Percentiles rank a stretch among this genome's conserved stretches.
phyloP scores from a whole-genome alignment of 2,888 invertebrate species.

The Scrobipalpa atriplicella region DNA sequence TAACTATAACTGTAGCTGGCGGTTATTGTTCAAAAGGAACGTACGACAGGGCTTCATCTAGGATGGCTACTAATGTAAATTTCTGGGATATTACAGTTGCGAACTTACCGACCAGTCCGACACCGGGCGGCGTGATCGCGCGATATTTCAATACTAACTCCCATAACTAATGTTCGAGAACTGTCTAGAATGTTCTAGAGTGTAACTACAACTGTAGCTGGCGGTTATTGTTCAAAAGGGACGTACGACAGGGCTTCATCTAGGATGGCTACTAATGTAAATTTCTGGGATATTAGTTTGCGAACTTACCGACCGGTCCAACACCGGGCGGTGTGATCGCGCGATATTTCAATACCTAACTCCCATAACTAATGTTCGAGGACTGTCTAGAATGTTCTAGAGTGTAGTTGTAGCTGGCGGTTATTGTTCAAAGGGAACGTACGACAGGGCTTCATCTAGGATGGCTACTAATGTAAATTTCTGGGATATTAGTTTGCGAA shows the following conservation, averaged over 20 bases:
- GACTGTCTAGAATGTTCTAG: constrained; percentile 23
- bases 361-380: constrained; percentile 5
- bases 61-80: background rate
- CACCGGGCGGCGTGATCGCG: constrained; percentile 26
- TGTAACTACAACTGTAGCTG: constrained; percentile 12
- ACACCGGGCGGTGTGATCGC: constrained; percentile 26
- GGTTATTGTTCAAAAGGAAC: constrained; percentile 46
- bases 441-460: background rate
- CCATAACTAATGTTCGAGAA: constrained; percentile 8
- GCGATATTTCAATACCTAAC: constrained; percentile 32
- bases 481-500: no score
- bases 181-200: constrained; percentile 23
- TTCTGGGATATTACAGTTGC: background rate
- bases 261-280: background rate
- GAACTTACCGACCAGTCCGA: background rate
- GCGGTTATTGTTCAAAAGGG: constrained; percentile 45
- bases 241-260: constrained; percentile 27
- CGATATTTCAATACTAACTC: constrained; percentile 32
- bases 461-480: no score
- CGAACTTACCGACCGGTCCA: background rate
- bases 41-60: constrained; percentile 11
- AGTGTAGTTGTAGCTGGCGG: constrained; percentile 17
- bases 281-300: background rate
- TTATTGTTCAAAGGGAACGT: constrained; percentile 46
- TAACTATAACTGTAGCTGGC: constrained; percentile 17